Evolutionary conservation across 2,113 vertebrate species (phyloP), one percentile per base, ranked within the genome.

Genomic region (Cairina moschata): DNA sequence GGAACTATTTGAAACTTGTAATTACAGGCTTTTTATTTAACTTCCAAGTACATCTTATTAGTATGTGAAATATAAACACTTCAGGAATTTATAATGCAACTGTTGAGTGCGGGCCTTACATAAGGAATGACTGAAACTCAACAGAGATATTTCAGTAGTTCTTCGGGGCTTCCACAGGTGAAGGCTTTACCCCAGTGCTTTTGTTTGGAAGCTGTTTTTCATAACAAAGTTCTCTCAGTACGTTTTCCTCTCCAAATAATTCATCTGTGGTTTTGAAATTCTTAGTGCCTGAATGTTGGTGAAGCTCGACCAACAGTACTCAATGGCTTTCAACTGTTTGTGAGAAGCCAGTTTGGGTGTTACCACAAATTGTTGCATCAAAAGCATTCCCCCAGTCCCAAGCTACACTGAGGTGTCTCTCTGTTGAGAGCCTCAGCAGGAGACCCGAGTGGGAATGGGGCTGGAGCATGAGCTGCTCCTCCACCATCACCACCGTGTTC

Each of bases 1-100:
- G 56, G 31, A 86, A 28, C 26, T 78, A 38, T 38, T 69, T 85
- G 68, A 63, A 86, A 50, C 60, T 18, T 78, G 17, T 60, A 67
- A 71, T 91, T 93, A 71, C 42, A 88, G 29, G 52, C n/a, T 81
- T 89, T 88, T 84, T 72, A 28, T 81, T 86, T 78, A 80, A 58
- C 76, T 93, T 95, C 88, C 25, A 77, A 90, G 25, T 77, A 2
- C 50, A 67, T 40, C 13, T 63, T 69, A 67, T 55, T 86, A 84
- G 44, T 63, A 86, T 17, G 20, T 65, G 32, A 86, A 72, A 34
- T 83, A 26, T 20, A 89, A 84, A 48, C 17, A 25, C 17, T 75
- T 11, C 6, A 50, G n/a, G 25, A 31, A 54, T 68, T 74, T 71
- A n/a, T 44, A 91, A 55, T 55, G 31, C 18, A 46, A 38, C 11